phyloP scores from a whole-genome alignment of 1,140 invertebrate genomes.

The Thalassaphorura encarpata region DNA sequence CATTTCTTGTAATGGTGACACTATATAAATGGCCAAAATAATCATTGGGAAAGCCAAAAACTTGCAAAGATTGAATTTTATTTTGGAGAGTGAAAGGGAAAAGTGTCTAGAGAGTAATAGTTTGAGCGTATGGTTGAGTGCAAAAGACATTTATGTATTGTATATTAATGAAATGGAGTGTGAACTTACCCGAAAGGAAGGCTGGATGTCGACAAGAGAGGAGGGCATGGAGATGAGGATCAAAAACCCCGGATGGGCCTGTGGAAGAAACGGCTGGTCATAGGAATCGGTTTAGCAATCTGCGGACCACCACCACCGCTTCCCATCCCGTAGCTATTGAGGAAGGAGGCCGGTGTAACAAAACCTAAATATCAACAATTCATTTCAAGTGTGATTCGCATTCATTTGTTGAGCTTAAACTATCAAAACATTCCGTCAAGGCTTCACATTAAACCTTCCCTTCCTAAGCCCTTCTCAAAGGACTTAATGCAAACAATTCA shows the following conservation, averaged over 20 bases:
- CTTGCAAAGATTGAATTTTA: too few relatives aligned
- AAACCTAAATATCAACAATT: too few relatives aligned
- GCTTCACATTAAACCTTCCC: too few relatives aligned
- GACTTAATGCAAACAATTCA: too few relatives aligned
- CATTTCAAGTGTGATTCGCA: too few relatives aligned
- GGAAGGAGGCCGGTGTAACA: constrained; percentile 29
- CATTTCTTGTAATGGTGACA: neutral
- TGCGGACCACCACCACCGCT: constrained; percentile 34
- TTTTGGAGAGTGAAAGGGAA: too few relatives aligned
- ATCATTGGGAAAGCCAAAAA: neutral
- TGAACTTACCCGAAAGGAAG: constrained; percentile 44
- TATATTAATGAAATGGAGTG: neutral
- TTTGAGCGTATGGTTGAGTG: too few relatives aligned
- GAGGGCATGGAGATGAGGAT: constrained; percentile 44
- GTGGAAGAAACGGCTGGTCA: constrained; percentile 41
- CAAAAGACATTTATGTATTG: neutral
- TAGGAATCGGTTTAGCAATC: constrained; percentile 47
- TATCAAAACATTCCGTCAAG: too few relatives aligned
- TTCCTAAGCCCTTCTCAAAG: too few relatives aligned
- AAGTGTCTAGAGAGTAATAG: too few relatives aligned
- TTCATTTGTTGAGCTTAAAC: too few relatives aligned
- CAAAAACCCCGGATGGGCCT: constrained; percentile 35
- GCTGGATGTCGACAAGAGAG: constrained; percentile 42
- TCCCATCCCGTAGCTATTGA: constrained; percentile 23
- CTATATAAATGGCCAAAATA: neutral